These are phyloP conservation scores for Acrossocheilus fasciatus DNA, from an alignment of 2,797 vertebrate genomes.

Conservation along the genomic window DNA sequence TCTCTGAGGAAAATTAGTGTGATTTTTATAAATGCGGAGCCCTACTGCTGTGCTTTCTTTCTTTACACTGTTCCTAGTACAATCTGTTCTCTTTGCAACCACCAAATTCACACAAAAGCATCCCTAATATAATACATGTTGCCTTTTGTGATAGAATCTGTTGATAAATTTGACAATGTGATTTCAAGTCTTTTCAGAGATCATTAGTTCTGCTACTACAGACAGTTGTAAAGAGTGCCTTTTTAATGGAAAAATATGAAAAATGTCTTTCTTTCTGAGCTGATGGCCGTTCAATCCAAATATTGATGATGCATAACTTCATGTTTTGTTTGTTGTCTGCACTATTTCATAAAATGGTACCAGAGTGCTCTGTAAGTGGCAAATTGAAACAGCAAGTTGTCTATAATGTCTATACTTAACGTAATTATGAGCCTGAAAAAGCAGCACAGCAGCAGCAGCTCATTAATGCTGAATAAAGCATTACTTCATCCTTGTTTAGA, in stretches of 20 bases:
- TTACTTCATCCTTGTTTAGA: constrained; percentile 5
- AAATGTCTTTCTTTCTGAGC: neutral
- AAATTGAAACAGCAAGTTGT: constrained; percentile 13
- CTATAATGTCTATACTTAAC: neutral
- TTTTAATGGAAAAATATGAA: neutral
- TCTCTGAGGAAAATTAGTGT: neutral
- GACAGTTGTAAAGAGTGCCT: neutral
- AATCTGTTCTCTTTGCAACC: neutral
- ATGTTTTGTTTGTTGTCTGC: neutral
- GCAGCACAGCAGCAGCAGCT: neutral
- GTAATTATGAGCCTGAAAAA: neutral
- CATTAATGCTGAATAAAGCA: constrained; percentile 26
- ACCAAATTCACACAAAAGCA: neutral
- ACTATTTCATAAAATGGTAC: neutral
- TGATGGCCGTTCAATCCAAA: neutral
- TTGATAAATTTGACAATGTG: neutral
- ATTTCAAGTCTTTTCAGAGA: neutral
- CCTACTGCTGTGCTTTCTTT: neutral
- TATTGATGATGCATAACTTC: neutral
- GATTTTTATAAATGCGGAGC: neutral
- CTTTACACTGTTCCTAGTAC: neutral
- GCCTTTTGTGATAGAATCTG: neutral
- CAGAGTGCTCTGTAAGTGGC: neutral
- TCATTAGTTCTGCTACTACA: neutral
- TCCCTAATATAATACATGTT: neutral